These are phyloP conservation scores for Pachymerium ferrugineum DNA, from an alignment of 2,888 invertebrate genomes.

Conservation along the genomic window DNA sequence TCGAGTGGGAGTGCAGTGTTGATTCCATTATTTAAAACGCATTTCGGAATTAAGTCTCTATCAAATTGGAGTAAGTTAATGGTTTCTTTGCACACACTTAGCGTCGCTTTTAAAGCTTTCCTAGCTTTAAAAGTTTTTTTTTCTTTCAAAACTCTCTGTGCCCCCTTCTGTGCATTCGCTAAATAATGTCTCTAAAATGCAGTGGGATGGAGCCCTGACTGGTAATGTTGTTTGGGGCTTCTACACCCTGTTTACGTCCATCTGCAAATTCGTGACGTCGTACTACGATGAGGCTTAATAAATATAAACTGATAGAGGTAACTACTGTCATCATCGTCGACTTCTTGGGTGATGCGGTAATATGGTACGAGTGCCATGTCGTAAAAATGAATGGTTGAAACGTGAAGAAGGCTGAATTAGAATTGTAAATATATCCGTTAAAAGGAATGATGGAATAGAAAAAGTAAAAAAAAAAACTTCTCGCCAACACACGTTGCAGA, in stretches of 20 bases:
- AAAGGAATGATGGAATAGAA: too few relatives aligned
- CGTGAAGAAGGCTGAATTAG: neutral
- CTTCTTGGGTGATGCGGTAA: neutral
- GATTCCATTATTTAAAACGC: neutral
- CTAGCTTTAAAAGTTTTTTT: neutral
- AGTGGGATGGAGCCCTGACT: neutral
- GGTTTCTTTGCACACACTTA: neutral
- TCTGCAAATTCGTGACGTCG: neutral
- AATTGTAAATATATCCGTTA: neutral
- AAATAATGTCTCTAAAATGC: neutral
- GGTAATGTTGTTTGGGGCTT: too few relatives aligned
- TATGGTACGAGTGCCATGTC: neutral
- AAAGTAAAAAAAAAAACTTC: neutral
- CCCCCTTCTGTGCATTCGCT: neutral
- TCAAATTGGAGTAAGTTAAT: neutral
- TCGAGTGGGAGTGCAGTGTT: neutral
- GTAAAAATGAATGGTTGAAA: neutral
- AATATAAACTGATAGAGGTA: constrained; percentile 8
- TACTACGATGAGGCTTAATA: neutral
- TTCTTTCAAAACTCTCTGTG: neutral
- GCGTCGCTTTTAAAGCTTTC: neutral
- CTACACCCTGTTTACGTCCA: too few relatives aligned
- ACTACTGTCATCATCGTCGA: neutral
- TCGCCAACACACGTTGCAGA: too few relatives aligned
- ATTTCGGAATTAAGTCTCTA: neutral